Evolutionary conservation across 2,888 invertebrate species (phyloP), one percentile per base, ranked within the genome.

Genomic region (Lasius fuliginosus): DNA sequence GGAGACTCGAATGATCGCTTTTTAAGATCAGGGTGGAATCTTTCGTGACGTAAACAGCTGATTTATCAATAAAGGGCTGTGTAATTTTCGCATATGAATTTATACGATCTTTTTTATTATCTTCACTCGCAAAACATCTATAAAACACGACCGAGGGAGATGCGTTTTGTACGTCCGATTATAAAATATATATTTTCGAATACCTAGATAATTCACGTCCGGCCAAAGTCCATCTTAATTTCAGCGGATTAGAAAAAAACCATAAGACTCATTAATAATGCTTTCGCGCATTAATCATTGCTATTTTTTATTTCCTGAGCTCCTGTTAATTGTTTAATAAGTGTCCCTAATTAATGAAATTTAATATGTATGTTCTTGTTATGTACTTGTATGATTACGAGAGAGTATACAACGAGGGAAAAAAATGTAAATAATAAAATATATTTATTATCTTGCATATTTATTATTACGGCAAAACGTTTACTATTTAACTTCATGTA

Each of bases 281-380:
- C 67, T 77, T 49, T 33, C 75, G 68, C 42, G 46, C 86, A 79
- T 86, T 86, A 86, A 86, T 86, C 83, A 86, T 74, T 75, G 33
- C 23, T 33, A 49, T 46, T 75, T 75, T 81, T 64, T 68, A 68
- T 77, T 56, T 40, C 2, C 15, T 5, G 5, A 30, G 12, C n/a
- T 42, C 6, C 15, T 30, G n/a, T 33, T 67, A 53, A 53, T 53
- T 53, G 5, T 49, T 49, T 49, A 18, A 49, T 49, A 15, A 5
- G 18, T 49, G 12, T 49, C 0, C 18, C 4, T 49, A 49, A 49
- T 18, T 53, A 53, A 46, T 18, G 18, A 3, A 46, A 15, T 46
- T 46, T 46, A 46, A n/a, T 53, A 53, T 53, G n/a, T 49, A 1
- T 49, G 49, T 49, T n/a, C 30, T 67, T 30, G n/a, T 67, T 77